These are phyloP conservation scores for Coreoperca whiteheadi DNA, from an alignment of 2,113 vertebrate species.

Conservation along the genomic window DNA sequence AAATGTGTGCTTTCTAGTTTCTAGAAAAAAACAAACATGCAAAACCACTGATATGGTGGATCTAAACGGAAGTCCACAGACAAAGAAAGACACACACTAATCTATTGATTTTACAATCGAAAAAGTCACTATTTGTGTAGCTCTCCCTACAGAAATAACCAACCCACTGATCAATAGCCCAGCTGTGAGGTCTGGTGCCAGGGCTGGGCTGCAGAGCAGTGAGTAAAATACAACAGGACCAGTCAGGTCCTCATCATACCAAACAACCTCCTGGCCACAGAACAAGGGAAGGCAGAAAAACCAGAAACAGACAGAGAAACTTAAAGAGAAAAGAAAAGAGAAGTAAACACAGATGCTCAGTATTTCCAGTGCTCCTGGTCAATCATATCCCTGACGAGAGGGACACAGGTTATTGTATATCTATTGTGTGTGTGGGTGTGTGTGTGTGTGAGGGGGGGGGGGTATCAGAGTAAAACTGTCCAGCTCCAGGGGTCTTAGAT, in stretches of 20 bases:
- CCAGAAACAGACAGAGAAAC: conserved; percentile 64
- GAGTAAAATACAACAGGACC: conserved; percentile 58
- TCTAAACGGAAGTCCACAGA: not conserved
- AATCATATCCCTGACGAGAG: conserved; percentile 89
- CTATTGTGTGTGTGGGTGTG: conserved; percentile 43
- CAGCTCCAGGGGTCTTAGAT: conserved; percentile 85
- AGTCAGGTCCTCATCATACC: conserved; percentile 60
- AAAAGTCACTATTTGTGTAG: conserved; percentile 42
- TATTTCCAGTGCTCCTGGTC: conserved; percentile 83
- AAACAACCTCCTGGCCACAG: conserved; percentile 68
- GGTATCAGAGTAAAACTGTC: conserved; percentile 57
- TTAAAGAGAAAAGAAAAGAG: conserved; percentile 58
- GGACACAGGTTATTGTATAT: conserved; percentile 86
- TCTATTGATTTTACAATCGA: conserved; percentile 43
- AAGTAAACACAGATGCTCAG: conserved; percentile 72
- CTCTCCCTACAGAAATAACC: conserved; percentile 22
- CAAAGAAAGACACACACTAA: conserved; percentile 7
- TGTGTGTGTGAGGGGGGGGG: conserved; percentile 37
- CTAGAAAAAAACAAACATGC: not conserved
- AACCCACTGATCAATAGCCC: conserved; percentile 54
- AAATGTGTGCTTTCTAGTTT: not conserved
- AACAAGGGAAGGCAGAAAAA: conserved; percentile 64
- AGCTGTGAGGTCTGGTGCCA: conserved; percentile 61
- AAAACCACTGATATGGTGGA: conserved; percentile 16
- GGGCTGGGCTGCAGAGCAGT: conserved; percentile 49